phyloP scores from a whole-genome alignment of 2,113 vertebrate genomes.

The Alosa alosa region DNA sequence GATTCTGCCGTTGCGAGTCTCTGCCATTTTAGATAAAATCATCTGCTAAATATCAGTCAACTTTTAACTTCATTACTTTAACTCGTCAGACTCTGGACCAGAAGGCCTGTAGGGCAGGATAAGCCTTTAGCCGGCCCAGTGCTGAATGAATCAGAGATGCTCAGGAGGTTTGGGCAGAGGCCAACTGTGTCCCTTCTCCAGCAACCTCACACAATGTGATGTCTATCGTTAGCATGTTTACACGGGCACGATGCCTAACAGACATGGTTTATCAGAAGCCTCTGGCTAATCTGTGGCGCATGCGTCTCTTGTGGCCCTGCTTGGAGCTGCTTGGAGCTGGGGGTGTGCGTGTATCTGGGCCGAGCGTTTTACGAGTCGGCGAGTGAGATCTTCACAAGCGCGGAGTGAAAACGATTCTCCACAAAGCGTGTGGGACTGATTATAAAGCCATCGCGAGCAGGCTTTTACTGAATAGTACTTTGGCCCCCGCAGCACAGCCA shows the following conservation, averaged over 20 bases:
- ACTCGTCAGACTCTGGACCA: no score
- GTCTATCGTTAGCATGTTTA: not conserved
- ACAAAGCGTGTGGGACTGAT: slow-evolving; percentile 35
- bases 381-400: slow-evolving; percentile 20
- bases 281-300: not conserved
- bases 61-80: no score
- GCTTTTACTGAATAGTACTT: slow-evolving; percentile 16
- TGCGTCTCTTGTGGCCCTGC: not conserved
- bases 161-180: not conserved
- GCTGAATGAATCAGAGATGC: no score
- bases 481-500: not conserved
- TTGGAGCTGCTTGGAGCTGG: not conserved
- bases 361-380: not conserved
- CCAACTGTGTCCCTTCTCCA: not conserved
- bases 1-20: no score
- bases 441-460: slow-evolving; percentile 24
- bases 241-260: not conserved
- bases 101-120: no score
- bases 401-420: slow-evolving; percentile 9
- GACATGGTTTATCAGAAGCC: not conserved
- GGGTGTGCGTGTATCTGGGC: not conserved
- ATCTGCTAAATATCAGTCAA: no score
- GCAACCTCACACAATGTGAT: not conserved
- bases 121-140: no score
- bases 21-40: no score